A percentile compares a stretch with the other conserved stretches of the same genome.
Evolutionary conservation across 2,113 vertebrate species (phyloP).

Genomic region (Perca fluviatilis): DNA sequence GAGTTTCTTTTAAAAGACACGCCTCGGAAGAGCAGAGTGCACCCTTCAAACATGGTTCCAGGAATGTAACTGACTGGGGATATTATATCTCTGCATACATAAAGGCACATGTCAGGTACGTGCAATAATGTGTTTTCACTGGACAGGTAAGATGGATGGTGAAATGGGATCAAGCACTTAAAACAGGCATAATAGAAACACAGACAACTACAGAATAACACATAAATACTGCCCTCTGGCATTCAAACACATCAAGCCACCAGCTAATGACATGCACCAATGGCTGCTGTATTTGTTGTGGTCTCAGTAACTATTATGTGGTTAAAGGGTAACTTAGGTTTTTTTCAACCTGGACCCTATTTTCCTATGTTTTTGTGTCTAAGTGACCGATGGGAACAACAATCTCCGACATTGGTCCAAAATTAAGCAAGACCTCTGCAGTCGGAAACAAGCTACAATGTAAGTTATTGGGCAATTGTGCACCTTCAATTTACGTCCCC

Average conservation of each 20-base stretch:
- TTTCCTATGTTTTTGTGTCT: no score
- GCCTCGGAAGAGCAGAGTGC: slow-evolving; percentile 26
- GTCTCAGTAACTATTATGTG: slow-evolving; percentile 12
- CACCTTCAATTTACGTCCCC: no score
- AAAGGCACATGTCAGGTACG: slow-evolving; percentile 6
- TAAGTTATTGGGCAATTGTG: no score
- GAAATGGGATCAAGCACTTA: slow-evolving; percentile 11
- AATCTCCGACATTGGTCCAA: no score
- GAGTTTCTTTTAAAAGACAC: slow-evolving; percentile 30
- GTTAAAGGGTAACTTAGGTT: not conserved
- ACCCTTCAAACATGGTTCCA: slow-evolving; percentile 18
- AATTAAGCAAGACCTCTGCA: no score
- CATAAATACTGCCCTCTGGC: slow-evolving; percentile 32
- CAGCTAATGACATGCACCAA: slow-evolving; percentile 3
- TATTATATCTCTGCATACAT: slow-evolving; percentile 5
- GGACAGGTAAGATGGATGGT: slow-evolving; percentile 5
- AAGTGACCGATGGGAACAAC: no score
- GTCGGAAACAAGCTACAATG: no score
- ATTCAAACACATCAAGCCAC: slow-evolving; percentile 13
- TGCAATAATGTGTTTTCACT: slow-evolving; percentile 28
- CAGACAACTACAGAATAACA: not conserved
- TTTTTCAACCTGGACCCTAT: no score
- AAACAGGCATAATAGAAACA: slow-evolving; percentile 11
- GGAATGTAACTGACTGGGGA: slow-evolving; percentile 19
- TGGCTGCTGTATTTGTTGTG: not conserved